Evolutionary conservation across 2,113 vertebrate species (phyloP), one percentile per base, ranked within the genome.

Genomic region (Epinephelus fuscoguttatus): DNA sequence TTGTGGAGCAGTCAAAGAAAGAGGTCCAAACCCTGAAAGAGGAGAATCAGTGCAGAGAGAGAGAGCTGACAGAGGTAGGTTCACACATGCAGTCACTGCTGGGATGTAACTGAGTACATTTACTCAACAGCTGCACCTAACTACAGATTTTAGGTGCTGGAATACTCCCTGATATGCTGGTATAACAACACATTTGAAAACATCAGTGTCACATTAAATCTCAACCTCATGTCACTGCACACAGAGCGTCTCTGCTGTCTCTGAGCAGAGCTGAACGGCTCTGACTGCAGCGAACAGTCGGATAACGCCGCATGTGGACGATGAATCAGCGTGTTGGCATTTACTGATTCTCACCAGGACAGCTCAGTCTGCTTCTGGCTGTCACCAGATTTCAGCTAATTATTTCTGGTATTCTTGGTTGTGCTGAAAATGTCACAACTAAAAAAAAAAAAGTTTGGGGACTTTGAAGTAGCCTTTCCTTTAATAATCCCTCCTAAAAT

Each of bases 1-100:
- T 40, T 47, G 69, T 80, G 37, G 88, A 88, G 80, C 66, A 55
- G 66, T 76, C 64, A 4, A 89, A 70, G 68, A 88, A 88, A 60
- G 89, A 91, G 21, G 18, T 67, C 7, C 80, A 90, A 10, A 75
- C 62, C 13, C 75, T 92, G 87, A 84, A 62, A 10, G 88, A 94
- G 50, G 85, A 90, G 69, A 90, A 73, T 33, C 73, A 37, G 67
- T 3, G 66, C 70, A 86, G 87, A 69, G 90, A 93, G 86, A 40
- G 25, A 2, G 83, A 92, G 30, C 88, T 94, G 40, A 71, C 49
- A 55, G 75, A 91, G 90, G 93, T 94, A 37, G 0, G 67, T 25
- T n/a, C 14, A 40, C 52, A 53, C 18, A 0, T 42, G 4, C 0
- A 3, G 47, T 6, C 21, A 37, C n/a, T 17, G 17, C 53, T 59